These are phyloP conservation scores for Hippolais icterina DNA, from an alignment of 2,113 vertebrate species.

Conservation along the genomic window DNA sequence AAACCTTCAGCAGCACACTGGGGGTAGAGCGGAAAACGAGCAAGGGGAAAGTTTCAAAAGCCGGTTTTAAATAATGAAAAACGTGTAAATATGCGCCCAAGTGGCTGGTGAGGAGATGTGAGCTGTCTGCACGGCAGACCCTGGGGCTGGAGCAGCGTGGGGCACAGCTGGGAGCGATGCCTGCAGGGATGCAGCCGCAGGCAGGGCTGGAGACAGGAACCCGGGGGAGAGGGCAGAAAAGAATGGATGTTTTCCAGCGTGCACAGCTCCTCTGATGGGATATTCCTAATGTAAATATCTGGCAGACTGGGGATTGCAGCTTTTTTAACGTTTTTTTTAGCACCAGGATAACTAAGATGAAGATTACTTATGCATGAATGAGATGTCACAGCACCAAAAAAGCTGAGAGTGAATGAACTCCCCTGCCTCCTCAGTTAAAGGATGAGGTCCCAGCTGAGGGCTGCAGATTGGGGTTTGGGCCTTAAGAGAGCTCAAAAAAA, in stretches of 20 bases:
- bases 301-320: neutral
- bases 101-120: neutral
- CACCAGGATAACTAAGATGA: neutral
- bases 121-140: fast-evolving
- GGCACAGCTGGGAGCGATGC: neutral
- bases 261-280: neutral
- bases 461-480: neutral
- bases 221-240: neutral
- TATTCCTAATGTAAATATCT: neutral
- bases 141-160: neutral
- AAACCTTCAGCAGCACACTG: neutral
- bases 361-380: constrained; percentile 19
- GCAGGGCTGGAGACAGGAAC: neutral
- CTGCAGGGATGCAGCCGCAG: neutral
- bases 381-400: neutral
- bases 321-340: neutral
- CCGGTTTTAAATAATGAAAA: neutral
- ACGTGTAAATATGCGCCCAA: neutral
- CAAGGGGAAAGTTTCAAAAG: neutral
- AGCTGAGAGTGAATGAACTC: neutral
- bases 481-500: neutral
- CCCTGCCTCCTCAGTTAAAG: neutral
- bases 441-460: neutral
- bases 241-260: neutral
- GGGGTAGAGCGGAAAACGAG: neutral